These are phyloP conservation scores for Cephus spinipes DNA, from an alignment of 2,888 invertebrate genomes.

Conservation along the genomic window DNA sequence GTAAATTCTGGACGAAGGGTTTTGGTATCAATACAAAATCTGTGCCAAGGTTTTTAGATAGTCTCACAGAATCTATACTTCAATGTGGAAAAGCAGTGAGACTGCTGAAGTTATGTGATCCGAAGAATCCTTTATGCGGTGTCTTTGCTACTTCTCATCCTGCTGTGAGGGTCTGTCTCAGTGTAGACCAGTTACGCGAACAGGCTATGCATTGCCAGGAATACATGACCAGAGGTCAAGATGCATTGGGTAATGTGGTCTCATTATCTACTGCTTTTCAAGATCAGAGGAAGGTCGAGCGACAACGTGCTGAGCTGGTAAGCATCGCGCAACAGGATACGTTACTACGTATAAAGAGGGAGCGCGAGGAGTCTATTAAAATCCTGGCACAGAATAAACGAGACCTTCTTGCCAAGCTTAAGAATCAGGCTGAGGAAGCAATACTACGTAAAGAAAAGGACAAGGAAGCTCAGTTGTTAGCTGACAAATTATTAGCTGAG, in stretches of 20 bases:
- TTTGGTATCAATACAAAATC: constrained; percentile 68
- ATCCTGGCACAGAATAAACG: constrained; percentile 46
- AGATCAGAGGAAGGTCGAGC: constrained; percentile 47
- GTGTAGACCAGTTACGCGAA: constrained; percentile 68
- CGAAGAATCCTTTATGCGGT: constrained; percentile 72
- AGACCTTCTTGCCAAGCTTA: constrained; percentile 48
- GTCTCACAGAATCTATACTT: constrained; percentile 75
- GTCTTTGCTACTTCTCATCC: constrained; percentile 71
- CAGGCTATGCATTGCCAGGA: constrained; percentile 69
- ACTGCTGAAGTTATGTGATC: constrained; percentile 77
- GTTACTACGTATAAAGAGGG: constrained; percentile 46
- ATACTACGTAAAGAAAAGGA: constrained; percentile 46
- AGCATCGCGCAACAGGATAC: constrained; percentile 52
- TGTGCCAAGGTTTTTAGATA: constrained; percentile 77
- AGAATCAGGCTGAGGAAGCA: constrained; percentile 53
- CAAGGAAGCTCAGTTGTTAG: constrained; percentile 46
- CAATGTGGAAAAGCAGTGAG: constrained; percentile 82
- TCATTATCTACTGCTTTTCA: constrained; percentile 53
- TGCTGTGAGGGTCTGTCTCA: constrained; percentile 70
- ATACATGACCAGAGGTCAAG: constrained; percentile 69
- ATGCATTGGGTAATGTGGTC: constrained; percentile 42
- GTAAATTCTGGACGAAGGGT: constrained; percentile 78
- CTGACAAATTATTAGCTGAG: constrained; percentile 47
- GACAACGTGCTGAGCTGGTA: constrained; percentile 48
- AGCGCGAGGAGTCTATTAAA: constrained; percentile 42